Evolutionary conservation across 2,888 invertebrate species (phyloP), one percentile per base, ranked within the genome.

Genomic region (Dinocampus coccinellae): DNA sequence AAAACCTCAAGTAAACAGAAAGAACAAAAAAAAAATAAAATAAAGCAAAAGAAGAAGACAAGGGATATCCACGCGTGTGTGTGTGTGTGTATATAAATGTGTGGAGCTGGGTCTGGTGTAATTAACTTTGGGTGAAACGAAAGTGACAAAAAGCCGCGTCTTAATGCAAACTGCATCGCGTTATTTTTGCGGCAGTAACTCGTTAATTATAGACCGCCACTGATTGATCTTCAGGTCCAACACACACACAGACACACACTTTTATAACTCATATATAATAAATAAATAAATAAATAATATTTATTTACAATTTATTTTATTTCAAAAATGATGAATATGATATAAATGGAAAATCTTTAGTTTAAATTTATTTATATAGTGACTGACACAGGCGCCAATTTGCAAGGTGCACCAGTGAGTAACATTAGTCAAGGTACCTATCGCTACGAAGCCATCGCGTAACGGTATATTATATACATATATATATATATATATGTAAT

Each of bases 191-290:
- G 78, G 83, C 84, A 81, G 83, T 86, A 86, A 87, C 85, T 85
- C 85, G 86, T 87, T 87, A 87, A 87, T 87, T 87, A 87, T 83
- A 87, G 84, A 81, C 85, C 86, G 86, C 85, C 80, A 79, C 84
- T 84, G 87, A 87, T 87, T 87, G 87, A 87, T 87, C 87, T 85
- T 85, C 77, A 83, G 80, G 79, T 80, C 81, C 77, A 63, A 62
- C 64, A 66, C 67, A 39, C 34, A 47, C 9, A 39, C 6, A 39
- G 3, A 39, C 4, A 39, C 39, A 39, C 1, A 39, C n/a, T n/a
- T n/a, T n/a, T n/a, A 29, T 29, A 29, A 29, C 3, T 29, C 16
- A 73, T 10, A 58, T 63, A n/a, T 42, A 67, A 13, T n/a, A n/a
- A n/a, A n/a, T n/a, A n/a, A n/a, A n/a, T n/a, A n/a, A n/a, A n/a